Evolutionary conservation across 2,797 vertebrate species (phyloP).

Genomic region (Pseudocheirus occidentalis): DNA sequence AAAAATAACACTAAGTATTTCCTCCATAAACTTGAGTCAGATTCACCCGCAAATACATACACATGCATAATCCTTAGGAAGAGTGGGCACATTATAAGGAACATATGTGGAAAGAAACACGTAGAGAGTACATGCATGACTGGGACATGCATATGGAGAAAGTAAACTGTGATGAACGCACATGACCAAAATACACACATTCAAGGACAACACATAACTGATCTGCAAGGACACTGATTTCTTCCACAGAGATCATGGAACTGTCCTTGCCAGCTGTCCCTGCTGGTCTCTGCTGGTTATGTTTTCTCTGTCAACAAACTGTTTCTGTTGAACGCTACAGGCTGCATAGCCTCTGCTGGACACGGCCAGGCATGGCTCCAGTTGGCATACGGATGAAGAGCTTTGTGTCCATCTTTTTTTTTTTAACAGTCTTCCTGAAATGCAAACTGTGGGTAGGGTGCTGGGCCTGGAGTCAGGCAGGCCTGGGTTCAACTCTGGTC

Average conservation of each 20-base stretch:
- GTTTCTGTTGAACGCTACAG: background rate
- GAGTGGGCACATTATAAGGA: background rate
- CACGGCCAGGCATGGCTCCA: background rate
- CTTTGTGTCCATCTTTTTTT: background rate
- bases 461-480: background rate
- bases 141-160: background rate
- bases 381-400: background rate
- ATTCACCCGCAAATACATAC: background rate
- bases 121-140: background rate
- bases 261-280: background rate
- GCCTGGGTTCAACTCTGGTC: background rate
- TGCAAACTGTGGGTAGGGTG: background rate
- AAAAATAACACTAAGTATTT: background rate
- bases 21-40: background rate
- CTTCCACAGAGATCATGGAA: background rate
- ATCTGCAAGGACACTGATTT: background rate
- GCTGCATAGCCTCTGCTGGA: background rate
- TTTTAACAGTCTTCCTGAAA: background rate
- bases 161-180: background rate
- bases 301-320: background rate
- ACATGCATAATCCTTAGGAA: background rate
- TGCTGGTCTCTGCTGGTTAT: background rate
- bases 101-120: background rate
- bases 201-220: background rate
- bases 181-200: background rate